Evolutionary conservation across 2,113 vertebrate species (phyloP), one percentile per base, ranked within the genome.

Genomic region (Percopsis transmontana): DNA sequence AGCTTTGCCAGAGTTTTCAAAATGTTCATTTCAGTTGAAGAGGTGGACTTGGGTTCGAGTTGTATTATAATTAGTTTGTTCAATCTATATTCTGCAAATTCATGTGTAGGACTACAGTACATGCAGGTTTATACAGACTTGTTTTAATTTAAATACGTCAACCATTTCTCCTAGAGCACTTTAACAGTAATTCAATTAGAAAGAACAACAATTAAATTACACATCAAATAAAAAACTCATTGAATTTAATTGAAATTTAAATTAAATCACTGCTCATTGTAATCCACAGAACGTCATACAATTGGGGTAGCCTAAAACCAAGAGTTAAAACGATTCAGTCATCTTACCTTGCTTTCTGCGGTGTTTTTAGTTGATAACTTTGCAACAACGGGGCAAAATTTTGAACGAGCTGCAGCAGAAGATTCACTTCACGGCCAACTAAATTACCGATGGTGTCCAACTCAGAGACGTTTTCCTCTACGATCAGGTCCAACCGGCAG

Each of bases 321-420:
- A n/a, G n/a, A n/a, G n/a, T n/a, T n/a, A n/a, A 2, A 44, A 44
- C 12, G 42, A 44, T 15, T 14, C 11, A 13, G 3, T 12, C 10
- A 13, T 60, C 42, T 59, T 72, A 82, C 79, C 76, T 84, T 39
- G 19, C 5, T 66, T 24, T 1, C 27, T 15, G 54, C 54, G 67
- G 42, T 62, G 57, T 2, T 56, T 3, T 20, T 61, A 40, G 48
- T 52, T 53, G 51, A 21, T 19, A 11, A 59, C 48, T 59, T 63
- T 72, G 21, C 56, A 14, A 61, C 20, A 60, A 7, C 47, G 55
- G 44, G 40, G 27, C 62, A 16, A 48, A 62, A 67, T 10, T 62
- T 58, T 24, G 60, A 76, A 44, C 75, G 81, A 62, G 47, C 67
- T 70, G 67, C 51, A 20, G 6, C 54, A 2, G 23, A 61, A 3